A percentile compares a stretch with the other conserved stretches of the same genome.
Evolutionary conservation across 2,888 invertebrate species (phyloP).

Genomic region (Dermolepida albohirtum): DNA sequence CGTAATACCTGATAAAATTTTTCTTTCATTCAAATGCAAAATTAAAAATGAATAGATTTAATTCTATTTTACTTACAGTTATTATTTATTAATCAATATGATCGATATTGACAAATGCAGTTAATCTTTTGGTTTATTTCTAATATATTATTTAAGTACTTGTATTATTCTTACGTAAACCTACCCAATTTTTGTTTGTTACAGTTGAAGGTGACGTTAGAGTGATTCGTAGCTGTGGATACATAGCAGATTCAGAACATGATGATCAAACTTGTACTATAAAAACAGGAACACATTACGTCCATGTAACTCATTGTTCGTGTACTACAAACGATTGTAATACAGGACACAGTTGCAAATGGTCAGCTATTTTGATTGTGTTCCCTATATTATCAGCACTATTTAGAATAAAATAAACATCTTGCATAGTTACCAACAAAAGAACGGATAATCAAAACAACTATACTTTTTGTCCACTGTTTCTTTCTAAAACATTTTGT

Average conservation of each 20-base stretch:
- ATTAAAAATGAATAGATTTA: no score
- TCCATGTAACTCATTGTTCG: conserved; percentile 81
- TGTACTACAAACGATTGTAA: conserved; percentile 86
- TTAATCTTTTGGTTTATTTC: no score
- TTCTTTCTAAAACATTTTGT: conserved; percentile 7
- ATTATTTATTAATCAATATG: no score
- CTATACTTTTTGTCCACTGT: not conserved
- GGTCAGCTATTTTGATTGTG: conserved; percentile 17
- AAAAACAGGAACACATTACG: conserved; percentile 80
- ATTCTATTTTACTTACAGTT: no score
- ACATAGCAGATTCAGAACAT: conserved; percentile 72
- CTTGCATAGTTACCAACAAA: conserved; percentile 17
- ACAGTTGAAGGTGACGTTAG: conserved; percentile 81
- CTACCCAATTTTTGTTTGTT: conserved; percentile 53
- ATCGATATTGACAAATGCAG: no score
- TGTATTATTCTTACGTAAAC: no score
- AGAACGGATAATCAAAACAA: conserved; percentile 9
- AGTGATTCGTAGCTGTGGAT: conserved; percentile 86
- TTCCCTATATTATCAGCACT: conserved; percentile 34
- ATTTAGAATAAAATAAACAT: conserved; percentile 34
- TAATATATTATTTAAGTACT: conserved; percentile 37
- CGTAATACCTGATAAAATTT: no score
- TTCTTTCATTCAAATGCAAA: no score
- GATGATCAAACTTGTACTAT: conserved; percentile 74
- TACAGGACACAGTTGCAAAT: conserved; percentile 60